These are phyloP conservation scores for Brachyopa scutellaris DNA, from an alignment of 2,888 invertebrate genomes.

Conservation along the genomic window DNA sequence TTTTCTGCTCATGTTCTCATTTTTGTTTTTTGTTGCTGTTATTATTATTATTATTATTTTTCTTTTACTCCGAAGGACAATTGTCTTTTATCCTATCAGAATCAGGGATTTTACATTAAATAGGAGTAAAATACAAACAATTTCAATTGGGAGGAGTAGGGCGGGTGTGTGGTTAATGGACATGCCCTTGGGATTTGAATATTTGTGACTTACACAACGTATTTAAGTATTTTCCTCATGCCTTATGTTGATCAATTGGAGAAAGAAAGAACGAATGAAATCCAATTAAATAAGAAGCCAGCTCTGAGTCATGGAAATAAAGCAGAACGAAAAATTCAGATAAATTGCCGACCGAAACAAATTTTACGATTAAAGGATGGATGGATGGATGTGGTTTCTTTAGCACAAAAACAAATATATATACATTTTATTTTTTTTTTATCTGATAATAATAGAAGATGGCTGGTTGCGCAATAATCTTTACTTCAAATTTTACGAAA, in stretches of 20 bases:
- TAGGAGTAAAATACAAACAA: slow-evolving; percentile 41
- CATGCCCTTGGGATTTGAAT: slow-evolving; percentile 33
- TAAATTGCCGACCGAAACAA: neutral
- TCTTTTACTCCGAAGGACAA: slow-evolving; percentile 36
- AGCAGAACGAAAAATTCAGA: neutral
- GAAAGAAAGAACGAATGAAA: slow-evolving; percentile 3
- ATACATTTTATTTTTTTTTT: too few species aligned
- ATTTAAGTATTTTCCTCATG: too few species aligned
- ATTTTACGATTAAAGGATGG: neutral
- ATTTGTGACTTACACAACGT: slow-evolving; percentile 4
- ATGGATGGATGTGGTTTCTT: neutral
- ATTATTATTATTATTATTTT: slow-evolving; percentile 19
- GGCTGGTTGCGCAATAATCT: too few species aligned
- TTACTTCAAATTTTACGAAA: too few species aligned
- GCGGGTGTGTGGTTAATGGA: slow-evolving; percentile 15
- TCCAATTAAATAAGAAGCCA: slow-evolving; percentile 31
- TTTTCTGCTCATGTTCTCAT: slow-evolving; percentile 54
- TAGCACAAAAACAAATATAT: neutral
- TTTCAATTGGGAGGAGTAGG: neutral
- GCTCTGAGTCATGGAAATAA: slow-evolving; percentile 11
- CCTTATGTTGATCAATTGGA: slow-evolving; percentile 13
- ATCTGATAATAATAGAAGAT: too few species aligned
- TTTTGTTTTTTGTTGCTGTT: slow-evolving; percentile 3
- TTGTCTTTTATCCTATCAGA: slow-evolving; percentile 63
- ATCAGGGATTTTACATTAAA: slow-evolving; percentile 63